Percentiles rank a stretch among this genome's conserved stretches.
Evolutionary conservation across 2,797 vertebrate species (phyloP).

Genomic region (Poecilia wingei): DNA sequence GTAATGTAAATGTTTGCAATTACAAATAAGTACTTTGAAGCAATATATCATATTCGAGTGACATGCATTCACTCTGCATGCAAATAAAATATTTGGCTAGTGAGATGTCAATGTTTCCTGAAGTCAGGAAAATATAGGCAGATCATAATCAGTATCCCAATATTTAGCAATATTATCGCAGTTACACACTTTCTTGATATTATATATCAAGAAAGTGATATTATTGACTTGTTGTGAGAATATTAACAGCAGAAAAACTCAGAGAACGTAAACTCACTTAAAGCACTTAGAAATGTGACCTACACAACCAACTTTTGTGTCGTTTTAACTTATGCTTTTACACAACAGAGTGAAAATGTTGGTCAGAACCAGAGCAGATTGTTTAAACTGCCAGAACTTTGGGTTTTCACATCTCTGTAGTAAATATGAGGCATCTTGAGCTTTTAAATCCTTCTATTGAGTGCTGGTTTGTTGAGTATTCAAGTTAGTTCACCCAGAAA

Average conservation of each 20-base stretch:
- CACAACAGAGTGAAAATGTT: neutral
- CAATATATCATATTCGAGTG: neutral
- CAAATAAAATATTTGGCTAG: neutral
- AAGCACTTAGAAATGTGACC: neutral
- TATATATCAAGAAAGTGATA: no score
- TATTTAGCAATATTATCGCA: neutral
- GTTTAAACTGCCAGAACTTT: neutral
- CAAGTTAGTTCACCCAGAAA: neutral
- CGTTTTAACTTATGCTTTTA: neutral
- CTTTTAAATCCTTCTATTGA: neutral
- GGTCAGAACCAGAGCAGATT: neutral
- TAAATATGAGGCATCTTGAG: neutral
- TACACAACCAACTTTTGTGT: neutral
- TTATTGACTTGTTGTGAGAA: neutral
- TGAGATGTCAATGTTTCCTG: neutral
- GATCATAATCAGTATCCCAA: neutral
- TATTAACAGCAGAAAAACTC: neutral
- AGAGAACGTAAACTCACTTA: neutral
- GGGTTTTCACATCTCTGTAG: neutral
- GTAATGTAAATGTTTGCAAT: neutral
- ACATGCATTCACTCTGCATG: neutral
- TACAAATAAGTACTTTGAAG: neutral
- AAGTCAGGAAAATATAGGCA: neutral
- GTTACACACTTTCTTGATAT: neutral
- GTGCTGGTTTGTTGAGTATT: neutral